Evolutionary conservation across 1,140 invertebrate species (phyloP), one percentile per base, ranked within the genome.

Genomic region (Ceratina calcarata): DNA sequence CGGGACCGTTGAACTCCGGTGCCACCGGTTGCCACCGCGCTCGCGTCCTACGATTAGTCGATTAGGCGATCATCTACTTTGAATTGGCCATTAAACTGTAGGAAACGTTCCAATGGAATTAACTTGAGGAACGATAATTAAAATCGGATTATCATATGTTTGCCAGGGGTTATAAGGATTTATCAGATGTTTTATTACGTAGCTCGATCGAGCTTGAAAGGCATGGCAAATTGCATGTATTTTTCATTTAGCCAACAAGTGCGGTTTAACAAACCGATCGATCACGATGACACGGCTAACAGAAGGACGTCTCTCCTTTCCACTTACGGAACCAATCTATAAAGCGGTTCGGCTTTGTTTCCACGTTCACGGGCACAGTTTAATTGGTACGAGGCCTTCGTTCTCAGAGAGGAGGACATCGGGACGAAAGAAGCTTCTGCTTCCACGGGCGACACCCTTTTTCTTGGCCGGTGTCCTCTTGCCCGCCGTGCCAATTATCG

Each of bases 301-400:
- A 32, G 27, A 2, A 67, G 22, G 24, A 20, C 16, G 45, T 8
- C 32, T 13, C 13, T 18, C 20, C 67, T 51, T 61, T 69, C 22
- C 62, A 24, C 32, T 55, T 58, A 64, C 16, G 16, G 58, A 70
- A 55, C 58, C 86, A 89, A 89, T 89, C 85, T 87, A 85, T 81
- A 80, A 87, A 85, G 86, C 81, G 85, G 82, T 67, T 61, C 60
- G 60, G 78, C 75, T 87, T 80, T 81, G 82, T 32, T 32, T 86
- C 81, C 86, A 83, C 76, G 74, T 51, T 53, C 55, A 66, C 65
- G 37, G 27, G 2, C 15, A 53, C 77, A 22, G 70, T 86, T 86
- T 86, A 86, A 86, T 86, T 86, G 84, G 78, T 68, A 74, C 69
- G 69, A 69, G 71, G 74, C 27, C 70, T 81, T 45, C 80, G 16